phyloP scores from a whole-genome alignment of 2,113 vertebrate genomes.

The Lampris megalopsis region DNA sequence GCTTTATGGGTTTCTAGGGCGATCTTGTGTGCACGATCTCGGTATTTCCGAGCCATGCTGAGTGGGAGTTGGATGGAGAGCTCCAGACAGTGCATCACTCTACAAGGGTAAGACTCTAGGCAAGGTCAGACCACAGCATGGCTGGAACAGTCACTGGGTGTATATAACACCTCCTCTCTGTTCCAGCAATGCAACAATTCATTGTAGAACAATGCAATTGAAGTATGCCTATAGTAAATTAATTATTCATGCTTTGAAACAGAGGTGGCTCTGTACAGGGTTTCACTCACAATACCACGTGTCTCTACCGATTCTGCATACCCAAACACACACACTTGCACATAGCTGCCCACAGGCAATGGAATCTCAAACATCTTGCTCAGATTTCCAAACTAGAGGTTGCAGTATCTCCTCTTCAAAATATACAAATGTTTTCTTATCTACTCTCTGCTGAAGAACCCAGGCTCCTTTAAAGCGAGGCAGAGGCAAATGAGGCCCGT shows the following conservation, averaged over 20 bases:
- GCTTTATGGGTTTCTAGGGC: conserved; percentile 83
- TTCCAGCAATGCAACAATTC: conserved; percentile 3
- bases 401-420: neutral
- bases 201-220: conserved; percentile 26
- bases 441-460: conserved; percentile 10
- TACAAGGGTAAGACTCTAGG: conserved; percentile 88
- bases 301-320: conserved; percentile 4
- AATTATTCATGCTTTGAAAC: conserved; percentile 61
- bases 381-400: conserved; percentile 27
- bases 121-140: conserved; percentile 4
- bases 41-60: conserved; percentile 95
- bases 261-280: conserved; percentile 28
- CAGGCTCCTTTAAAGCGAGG: conserved; percentile 14
- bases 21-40: conserved; percentile 92
- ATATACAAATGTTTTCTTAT: conserved; percentile 22
- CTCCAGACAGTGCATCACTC: conserved; percentile 89
- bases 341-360: conserved; percentile 12
- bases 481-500: conserved; percentile 26
- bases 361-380: conserved; percentile 20
- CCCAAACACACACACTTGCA: conserved; percentile 6
- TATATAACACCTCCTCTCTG: conserved; percentile 26
- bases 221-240: conserved; percentile 41
- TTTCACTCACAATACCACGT: conserved; percentile 26
- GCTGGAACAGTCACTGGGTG: neutral
- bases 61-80: conserved; percentile 95